Conservation (phyloP, 2,797 vertebrate species). For the Spinus olivaceus region DNA sequence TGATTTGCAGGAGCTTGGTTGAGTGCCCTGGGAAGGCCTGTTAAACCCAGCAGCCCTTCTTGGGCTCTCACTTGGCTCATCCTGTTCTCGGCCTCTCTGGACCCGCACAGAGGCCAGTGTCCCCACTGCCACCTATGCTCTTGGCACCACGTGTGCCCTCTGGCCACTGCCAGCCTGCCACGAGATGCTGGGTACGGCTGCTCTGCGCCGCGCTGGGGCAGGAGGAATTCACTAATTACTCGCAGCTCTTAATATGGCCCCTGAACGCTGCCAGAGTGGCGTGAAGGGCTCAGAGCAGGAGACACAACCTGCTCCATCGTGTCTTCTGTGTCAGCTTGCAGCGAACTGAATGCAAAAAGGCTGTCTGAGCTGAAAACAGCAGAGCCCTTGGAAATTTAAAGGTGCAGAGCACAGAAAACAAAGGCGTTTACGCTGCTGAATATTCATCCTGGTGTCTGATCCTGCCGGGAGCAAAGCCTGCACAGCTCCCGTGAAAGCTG, state of each 20-base stretch:
- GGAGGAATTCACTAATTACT: slow-evolving; percentile 55
- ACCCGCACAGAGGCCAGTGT: fast-evolving
- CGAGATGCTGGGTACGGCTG: neutral
- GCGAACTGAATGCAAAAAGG: slow-evolving; percentile 60
- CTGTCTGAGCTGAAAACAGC: slow-evolving; percentile 58
- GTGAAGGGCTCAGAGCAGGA: slow-evolving; percentile 59
- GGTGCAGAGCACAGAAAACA: slow-evolving; percentile 62
- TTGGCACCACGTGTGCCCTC: fast-evolving
- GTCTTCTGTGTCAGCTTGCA: slow-evolving; percentile 60
- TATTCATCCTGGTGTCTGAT: slow-evolving; percentile 35
- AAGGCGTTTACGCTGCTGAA: slow-evolving; percentile 33
- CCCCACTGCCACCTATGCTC: neutral
- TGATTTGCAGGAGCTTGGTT: neutral
- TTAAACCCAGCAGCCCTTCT: neutral
- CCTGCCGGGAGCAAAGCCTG: slow-evolving; percentile 11
- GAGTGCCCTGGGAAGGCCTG: neutral
- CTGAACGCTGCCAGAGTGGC: slow-evolving; percentile 37
- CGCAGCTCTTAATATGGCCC: slow-evolving; percentile 40
- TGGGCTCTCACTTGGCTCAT: neutral
- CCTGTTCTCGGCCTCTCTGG: fast-evolving
- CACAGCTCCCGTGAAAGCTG: neutral
- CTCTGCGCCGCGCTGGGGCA: neutral
- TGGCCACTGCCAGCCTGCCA: neutral
- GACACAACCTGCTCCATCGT: slow-evolving; percentile 50
- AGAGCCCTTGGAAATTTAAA: slow-evolving; percentile 56